These are phyloP conservation scores for Neria commutata DNA, from an alignment of 2,888 invertebrate genomes.

Conservation along the genomic window DNA sequence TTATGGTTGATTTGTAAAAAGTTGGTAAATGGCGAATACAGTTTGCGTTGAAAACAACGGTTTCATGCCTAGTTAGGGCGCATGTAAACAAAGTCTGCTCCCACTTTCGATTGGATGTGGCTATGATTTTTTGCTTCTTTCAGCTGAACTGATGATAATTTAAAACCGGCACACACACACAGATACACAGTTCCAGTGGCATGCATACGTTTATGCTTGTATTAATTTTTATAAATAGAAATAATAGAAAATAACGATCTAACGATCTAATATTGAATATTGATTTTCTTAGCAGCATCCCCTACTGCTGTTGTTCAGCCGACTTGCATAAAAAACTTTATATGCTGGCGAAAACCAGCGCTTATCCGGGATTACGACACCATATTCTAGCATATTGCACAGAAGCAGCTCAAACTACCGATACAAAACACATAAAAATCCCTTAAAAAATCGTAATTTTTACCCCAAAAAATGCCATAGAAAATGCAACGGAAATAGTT, in stretches of 20 bases:
- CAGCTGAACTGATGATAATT: neutral
- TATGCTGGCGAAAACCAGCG: no score
- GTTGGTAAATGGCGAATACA: constrained; percentile 34
- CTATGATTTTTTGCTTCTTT: no score
- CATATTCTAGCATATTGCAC: neutral
- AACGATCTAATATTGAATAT: no score
- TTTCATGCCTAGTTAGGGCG: constrained; percentile 57
- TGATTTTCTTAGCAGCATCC: no score
- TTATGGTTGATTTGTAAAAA: constrained; percentile 52
- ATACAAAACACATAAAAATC: constrained; percentile 23
- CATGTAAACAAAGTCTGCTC: constrained; percentile 45
- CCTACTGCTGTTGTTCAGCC: no score
- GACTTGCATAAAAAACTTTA: no score
- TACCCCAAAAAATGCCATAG: constrained; percentile 34
- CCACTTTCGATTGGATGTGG: neutral
- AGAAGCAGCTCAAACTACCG: neutral
- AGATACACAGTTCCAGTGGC: no score
- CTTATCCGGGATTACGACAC: neutral
- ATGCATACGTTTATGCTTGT: no score
- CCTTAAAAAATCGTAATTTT: constrained; percentile 30
- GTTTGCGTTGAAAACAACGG: constrained; percentile 49
- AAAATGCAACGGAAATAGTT: constrained; percentile 34
- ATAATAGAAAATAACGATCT: no score
- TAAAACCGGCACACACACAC: neutral
- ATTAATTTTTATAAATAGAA: no score